Evolutionary conservation across 2,888 invertebrate species (phyloP).

Genomic region (Physocephala rufipes): DNA sequence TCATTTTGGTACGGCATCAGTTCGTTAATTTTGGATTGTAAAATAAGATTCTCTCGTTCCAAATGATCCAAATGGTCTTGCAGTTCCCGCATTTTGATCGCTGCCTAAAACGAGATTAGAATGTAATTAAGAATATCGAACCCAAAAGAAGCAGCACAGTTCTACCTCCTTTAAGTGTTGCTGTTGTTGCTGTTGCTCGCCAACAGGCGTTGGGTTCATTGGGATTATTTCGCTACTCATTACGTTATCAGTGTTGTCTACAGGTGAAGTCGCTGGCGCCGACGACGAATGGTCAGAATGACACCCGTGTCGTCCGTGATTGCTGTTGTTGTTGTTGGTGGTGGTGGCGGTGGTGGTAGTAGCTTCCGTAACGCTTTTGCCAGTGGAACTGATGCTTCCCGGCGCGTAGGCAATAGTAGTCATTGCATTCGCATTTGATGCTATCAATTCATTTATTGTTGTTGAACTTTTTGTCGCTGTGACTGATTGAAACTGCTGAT

Average conservation of each 20-base stretch:
- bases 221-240: conserved; percentile 44
- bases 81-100: conserved; percentile 70
- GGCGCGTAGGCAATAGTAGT: conserved; percentile 53
- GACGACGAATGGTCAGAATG: conserved; percentile 13
- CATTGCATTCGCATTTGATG: conserved; percentile 51
- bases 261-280: conserved; percentile 33
- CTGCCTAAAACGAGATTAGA: conserved; percentile 52
- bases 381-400: conserved; percentile 45
- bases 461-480: conserved; percentile 32
- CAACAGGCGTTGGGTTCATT: conserved; percentile 54
- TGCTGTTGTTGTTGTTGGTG: conserved; percentile 46
- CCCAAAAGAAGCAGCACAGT: conserved; percentile 20
- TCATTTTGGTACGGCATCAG: conserved; percentile 74
- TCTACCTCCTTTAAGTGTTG: conserved; percentile 57
- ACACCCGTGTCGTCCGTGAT: conserved; percentile 36
- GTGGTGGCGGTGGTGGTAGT: too few species aligned
- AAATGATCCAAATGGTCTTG: conserved; percentile 73
- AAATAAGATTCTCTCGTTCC: conserved; percentile 72
- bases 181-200: conserved; percentile 55
- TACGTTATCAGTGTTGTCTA: conserved; percentile 20
- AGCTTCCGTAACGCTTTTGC: conserved; percentile 47
- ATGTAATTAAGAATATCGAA: background rate
- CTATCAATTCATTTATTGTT: background rate
- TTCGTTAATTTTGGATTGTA: conserved; percentile 72
- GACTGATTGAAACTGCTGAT: background rate